A percentile compares a stretch with the other conserved stretches of the same genome.
Conservation (phyloP, 2,888 invertebrate genomes). For the Ophonus ardosiacus region DNA sequence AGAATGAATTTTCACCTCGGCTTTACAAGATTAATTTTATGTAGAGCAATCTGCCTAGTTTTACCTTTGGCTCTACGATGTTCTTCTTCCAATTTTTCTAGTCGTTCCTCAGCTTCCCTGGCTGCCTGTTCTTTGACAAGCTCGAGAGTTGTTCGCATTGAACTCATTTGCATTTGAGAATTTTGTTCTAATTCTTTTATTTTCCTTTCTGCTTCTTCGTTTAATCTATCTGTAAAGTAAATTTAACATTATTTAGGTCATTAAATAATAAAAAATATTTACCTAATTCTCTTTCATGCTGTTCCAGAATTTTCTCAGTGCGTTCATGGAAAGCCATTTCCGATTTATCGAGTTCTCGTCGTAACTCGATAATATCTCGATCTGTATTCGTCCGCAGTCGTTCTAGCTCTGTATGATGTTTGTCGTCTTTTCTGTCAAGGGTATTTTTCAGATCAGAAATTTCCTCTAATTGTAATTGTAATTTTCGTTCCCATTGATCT, state of each 20-base stretch:
- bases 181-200: slow-evolving; percentile 74
- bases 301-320: slow-evolving; percentile 81
- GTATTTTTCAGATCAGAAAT: slow-evolving; percentile 82
- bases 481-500: slow-evolving; percentile 77
- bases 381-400: slow-evolving; percentile 83
- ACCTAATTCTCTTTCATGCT: slow-evolving; percentile 85
- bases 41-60: background rate
- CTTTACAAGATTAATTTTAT: too few relatives aligned
- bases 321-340: slow-evolving; percentile 86
- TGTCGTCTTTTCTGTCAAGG: slow-evolving; percentile 81
- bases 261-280: slow-evolving; percentile 48
- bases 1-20: too few relatives aligned
- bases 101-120: slow-evolving; percentile 74
- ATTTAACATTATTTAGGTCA: slow-evolving; percentile 52
- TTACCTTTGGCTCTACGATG: slow-evolving; percentile 81
- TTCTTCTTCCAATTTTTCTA: slow-evolving; percentile 77
- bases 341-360: slow-evolving; percentile 84
- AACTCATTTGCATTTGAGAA: slow-evolving; percentile 74
- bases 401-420: slow-evolving; percentile 77
- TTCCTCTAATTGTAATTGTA: slow-evolving; percentile 77
- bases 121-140: slow-evolving; percentile 77
- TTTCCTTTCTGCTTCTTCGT: slow-evolving; percentile 73
- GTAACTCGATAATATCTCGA: slow-evolving; percentile 83
- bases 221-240: slow-evolving; percentile 72
- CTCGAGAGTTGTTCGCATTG: slow-evolving; percentile 75